phyloP scores from a whole-genome alignment of 2,113 vertebrate genomes.

The Halichoerus grypus region DNA sequence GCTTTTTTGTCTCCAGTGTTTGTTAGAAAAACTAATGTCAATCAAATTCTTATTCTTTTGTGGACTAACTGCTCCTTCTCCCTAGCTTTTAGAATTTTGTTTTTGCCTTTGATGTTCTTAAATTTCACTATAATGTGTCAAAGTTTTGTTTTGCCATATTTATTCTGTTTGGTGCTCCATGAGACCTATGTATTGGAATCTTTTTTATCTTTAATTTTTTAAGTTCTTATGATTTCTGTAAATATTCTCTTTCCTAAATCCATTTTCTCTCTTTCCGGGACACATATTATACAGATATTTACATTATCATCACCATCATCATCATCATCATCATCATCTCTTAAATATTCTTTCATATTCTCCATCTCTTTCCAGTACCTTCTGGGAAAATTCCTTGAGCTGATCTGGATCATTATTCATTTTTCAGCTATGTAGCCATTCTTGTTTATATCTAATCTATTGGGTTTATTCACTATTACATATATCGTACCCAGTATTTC shows the following conservation, averaged over 20 bases:
- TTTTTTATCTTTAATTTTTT: background rate
- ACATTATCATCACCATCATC: background rate
- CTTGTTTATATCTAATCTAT: background rate
- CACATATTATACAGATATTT: background rate
- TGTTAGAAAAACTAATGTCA: background rate
- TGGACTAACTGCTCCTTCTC: background rate
- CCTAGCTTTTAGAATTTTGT: background rate
- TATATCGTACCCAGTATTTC: background rate
- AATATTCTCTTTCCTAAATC: background rate
- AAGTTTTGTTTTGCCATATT: background rate
- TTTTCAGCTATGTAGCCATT: background rate
- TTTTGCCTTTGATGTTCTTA: background rate
- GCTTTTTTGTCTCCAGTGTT: background rate
- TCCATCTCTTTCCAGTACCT: background rate
- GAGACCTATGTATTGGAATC: background rate
- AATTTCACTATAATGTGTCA: background rate
- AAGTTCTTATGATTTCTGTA: background rate
- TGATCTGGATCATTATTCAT: background rate
- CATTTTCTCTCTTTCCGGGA: conserved; percentile 38
- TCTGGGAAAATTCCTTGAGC: background rate
- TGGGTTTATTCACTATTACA: background rate
- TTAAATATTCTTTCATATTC: background rate
- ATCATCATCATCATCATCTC: background rate
- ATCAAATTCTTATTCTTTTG: background rate
- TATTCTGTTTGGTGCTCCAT: background rate